Base-by-base conservation (phyloP, 2,797 vertebrate species). In the Coendou prehensilis region DNA sequence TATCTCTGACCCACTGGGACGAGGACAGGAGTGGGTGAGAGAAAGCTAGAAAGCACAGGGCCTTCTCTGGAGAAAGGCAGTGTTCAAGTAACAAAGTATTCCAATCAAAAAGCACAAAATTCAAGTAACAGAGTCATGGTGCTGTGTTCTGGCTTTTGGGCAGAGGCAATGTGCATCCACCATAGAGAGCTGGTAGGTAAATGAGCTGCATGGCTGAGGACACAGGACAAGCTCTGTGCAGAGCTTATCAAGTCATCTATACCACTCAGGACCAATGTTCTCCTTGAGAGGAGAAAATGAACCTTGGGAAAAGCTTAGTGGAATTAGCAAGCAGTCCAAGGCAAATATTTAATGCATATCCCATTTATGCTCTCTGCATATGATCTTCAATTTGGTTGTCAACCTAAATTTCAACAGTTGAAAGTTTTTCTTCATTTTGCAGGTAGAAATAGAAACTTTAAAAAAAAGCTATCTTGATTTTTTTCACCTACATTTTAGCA, bases 21-120 rank as follows among this genome's bases (percentile, higher is more conserved):
- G 1, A 2, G 23, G 69, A 57, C n/a, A 92, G 84, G 47, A 69
- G 59, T 33, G 33, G 71, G 83, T 7, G 28, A 96, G 73, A 79
- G 15, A n/a, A 75, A 67, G 30, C 52, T 33, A 71, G 63, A 88
- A 82, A 97, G 75, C 84, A 54, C n/a, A 50, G 18, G 7, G n/a
- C 54, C 89, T 93, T 92, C 92, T 97, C 86, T 54, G 15, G 57
- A 96, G 82, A 94, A 97, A 97, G 96, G 91, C 95, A 87, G 87
- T 93, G 57, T 93, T 97, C 91, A 88, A 95, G 93, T 88, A 97
- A 90, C 85, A 84, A 96, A 95, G 81, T 26, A 69, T 28, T 87
- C 56, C 54, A 85, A 83, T 57, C 23, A 2, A 83, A 90, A 85
- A 96, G 79, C 84, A 88, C 87, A 85, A 80, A 92, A 92, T 96